Evolutionary conservation across 2,888 invertebrate species (phyloP).

Genomic region (Thereva nobilitata): DNA sequence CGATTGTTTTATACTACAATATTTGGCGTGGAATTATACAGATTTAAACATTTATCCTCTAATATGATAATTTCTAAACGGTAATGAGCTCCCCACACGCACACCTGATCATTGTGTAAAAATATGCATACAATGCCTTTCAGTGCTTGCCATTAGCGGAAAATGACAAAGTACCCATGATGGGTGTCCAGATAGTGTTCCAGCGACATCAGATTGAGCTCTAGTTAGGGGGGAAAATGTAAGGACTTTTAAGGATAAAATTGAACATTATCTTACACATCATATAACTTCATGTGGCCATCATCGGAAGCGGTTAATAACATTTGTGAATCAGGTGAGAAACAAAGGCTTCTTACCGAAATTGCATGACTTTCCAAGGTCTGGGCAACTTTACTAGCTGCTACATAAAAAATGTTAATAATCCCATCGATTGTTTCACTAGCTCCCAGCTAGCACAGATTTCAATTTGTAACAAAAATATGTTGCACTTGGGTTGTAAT

Average conservation of each 20-base stretch:
- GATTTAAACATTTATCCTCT: slow-evolving; percentile 87
- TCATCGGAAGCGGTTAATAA: slow-evolving; percentile 95
- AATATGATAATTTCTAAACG: slow-evolving; percentile 86
- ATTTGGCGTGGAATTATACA: no score
- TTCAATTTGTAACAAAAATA: no score
- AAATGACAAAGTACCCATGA: slow-evolving; percentile 96
- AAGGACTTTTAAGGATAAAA: slow-evolving; percentile 4
- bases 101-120: slow-evolving; percentile 93
- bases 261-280: slow-evolving; percentile 73
- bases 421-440: no score
- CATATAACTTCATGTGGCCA: slow-evolving; percentile 96
- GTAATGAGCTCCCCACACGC: slow-evolving; percentile 91
- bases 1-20: slow-evolving; percentile 48
- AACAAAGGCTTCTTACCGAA: no score
- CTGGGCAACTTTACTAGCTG: no score
- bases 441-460: no score
- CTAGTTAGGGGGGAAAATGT: slow-evolving; percentile 60
- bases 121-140: slow-evolving; percentile 88
- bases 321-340: slow-evolving; percentile 86
- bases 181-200: slow-evolving; percentile 92
- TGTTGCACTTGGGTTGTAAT: no score
- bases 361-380: no score
- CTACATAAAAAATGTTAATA: no score
- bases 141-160: slow-evolving; percentile 88
- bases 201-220: slow-evolving; percentile 86